A percentile compares a stretch with the other conserved stretches of the same genome.
phyloP scores from a whole-genome alignment of 2,113 vertebrate genomes.

The Ahaetulla prasina region DNA sequence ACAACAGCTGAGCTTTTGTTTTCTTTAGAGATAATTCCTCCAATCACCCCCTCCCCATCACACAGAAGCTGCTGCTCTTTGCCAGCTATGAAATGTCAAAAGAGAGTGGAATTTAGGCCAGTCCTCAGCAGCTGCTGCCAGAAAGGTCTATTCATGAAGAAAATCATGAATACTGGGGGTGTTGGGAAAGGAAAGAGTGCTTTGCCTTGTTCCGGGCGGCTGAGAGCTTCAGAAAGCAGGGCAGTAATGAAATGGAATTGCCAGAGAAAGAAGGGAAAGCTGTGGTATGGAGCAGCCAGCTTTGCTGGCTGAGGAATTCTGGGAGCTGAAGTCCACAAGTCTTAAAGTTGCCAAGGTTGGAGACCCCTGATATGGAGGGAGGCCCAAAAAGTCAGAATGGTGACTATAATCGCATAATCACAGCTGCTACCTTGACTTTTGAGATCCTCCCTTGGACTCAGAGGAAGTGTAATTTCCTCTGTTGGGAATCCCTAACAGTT shows the following conservation, averaged over 20 bases:
- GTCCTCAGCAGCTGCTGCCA: conserved; percentile 9
- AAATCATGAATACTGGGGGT: background rate
- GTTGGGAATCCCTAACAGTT: background rate
- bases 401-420: background rate
- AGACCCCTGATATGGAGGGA: background rate
- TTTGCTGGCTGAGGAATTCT: too few relatives aligned
- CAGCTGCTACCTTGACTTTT: background rate
- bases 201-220: background rate
- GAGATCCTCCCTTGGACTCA: background rate
- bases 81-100: background rate
- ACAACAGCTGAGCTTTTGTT: conserved; percentile 53
- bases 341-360: too few relatives aligned
- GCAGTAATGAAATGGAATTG: background rate
- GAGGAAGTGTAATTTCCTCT: background rate
- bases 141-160: conserved; percentile 1
- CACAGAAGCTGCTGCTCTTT: background rate
- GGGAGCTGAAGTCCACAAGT: too few relatives aligned
- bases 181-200: background rate
- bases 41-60: background rate
- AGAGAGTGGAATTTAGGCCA: background rate
- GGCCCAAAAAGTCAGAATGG: background rate
- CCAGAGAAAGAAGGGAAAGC: background rate
- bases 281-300: background rate
- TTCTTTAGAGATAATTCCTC: conserved; percentile 29
- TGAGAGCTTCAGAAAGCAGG: background rate